Evolutionary conservation across 2,888 invertebrate genomes (phyloP).

Genomic region (Ichneumoninae sp.): DNA sequence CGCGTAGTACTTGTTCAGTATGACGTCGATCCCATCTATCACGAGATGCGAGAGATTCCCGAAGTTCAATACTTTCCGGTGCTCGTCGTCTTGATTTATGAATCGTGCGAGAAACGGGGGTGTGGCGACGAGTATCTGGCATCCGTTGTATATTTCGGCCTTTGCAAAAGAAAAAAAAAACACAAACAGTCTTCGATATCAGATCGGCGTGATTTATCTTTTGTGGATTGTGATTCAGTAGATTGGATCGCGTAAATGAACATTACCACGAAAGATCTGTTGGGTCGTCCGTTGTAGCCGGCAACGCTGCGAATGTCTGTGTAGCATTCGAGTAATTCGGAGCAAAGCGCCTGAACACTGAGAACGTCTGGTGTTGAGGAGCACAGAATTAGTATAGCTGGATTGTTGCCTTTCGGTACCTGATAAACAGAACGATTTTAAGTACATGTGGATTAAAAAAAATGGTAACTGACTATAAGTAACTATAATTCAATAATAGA

Average conservation of each 20-base stretch:
- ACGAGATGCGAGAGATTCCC: constrained; percentile 88
- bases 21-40: constrained; percentile 89
- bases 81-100: constrained; percentile 80
- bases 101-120: constrained; percentile 87
- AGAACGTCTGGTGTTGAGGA: constrained; percentile 83
- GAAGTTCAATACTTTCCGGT: constrained; percentile 86
- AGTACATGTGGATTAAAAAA: neutral
- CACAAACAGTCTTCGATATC: neutral
- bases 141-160: constrained; percentile 86
- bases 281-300: constrained; percentile 77
- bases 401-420: constrained; percentile 85
- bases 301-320: constrained; percentile 72
- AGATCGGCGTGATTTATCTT: neutral
- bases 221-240: neutral
- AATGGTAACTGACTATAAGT: no score
- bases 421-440: constrained; percentile 33
- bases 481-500: neutral
- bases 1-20: constrained; percentile 86
- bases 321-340: constrained; percentile 69
- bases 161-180: constrained; percentile 61
- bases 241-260: constrained; percentile 1
- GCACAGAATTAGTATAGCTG: constrained; percentile 89
- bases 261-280: constrained; percentile 78
- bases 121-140: constrained; percentile 90
- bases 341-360: constrained; percentile 69